Evolutionary conservation across 2,797 vertebrate species (phyloP), one percentile per base, ranked within the genome.

Genomic region (Thaleichthys pacificus): DNA sequence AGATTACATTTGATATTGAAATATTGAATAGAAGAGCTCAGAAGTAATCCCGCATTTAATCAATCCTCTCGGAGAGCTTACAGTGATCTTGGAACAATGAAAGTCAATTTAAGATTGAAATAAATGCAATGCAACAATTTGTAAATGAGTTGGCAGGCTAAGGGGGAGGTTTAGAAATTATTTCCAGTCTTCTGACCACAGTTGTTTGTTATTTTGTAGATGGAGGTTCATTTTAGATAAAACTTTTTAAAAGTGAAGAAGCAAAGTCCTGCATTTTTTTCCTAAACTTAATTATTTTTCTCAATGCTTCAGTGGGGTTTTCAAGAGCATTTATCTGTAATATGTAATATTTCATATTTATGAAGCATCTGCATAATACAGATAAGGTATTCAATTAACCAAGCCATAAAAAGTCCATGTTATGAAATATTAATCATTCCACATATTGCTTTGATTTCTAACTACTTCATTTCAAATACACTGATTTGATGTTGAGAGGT

Each of bases 311-410:
- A 93, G 77, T 93, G 91, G 91, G 86, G 91, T 94, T 94, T 94
- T 94, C 91, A 93, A 94, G 91, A 93, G 90, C 87, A 95, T 92
- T 91, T 90, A 93, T 83, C 85, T 92, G 91, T 93, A 92, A 95
- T 96, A 94, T 93, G 94, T 90, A 93, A 88, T 94, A 95, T 95
- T 94, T 95, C 90, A 92, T 93, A 95, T 93, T 95, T 96, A 94
- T 91, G 89, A 93, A 91, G 89, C 93, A 95, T 96, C 96, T 97
- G 96, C 90, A 92, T 90, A 92, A 93, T 94, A 92, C 91, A 95
- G 96, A 98, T 97, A 97, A 97, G 95, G 87, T 93, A 91, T 95
- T 95, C 87, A 96, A 96, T 96, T 94, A 96, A 93, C 73, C 62
- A 76, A 85, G 76, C 90, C 87, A 77, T 94, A 56, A 74, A 88